Conservation (phyloP, 2,797 vertebrate species). For the Sebastes itinus region DNA sequence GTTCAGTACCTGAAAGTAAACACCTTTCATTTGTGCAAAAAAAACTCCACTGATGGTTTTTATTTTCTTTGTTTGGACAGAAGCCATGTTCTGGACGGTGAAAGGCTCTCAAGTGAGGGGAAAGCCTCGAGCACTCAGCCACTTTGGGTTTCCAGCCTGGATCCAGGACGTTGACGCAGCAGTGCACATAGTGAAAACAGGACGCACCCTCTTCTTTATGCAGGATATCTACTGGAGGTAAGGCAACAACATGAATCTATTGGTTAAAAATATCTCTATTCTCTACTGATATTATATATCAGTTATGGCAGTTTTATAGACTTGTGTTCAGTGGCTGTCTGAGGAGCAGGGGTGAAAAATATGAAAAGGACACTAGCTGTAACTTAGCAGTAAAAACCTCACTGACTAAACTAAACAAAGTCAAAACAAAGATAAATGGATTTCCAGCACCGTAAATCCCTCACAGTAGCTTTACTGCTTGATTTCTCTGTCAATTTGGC, state of each 20-base stretch:
- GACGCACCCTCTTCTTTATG: conserved; percentile 83
- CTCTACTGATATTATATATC: neutral
- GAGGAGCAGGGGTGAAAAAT: too few species aligned
- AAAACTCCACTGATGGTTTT: neutral
- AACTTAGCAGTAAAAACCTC: too few species aligned
- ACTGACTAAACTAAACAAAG: too few species aligned
- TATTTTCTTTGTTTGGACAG: conserved; percentile 40
- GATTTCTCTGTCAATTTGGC: too few species aligned
- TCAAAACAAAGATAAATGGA: too few species aligned
- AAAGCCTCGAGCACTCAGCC: conserved; percentile 73
- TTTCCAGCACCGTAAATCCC: too few species aligned
- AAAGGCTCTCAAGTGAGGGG: conserved; percentile 75
- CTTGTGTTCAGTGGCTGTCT: neutral
- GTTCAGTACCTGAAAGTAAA: neutral
- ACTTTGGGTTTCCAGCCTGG: conserved; percentile 80
- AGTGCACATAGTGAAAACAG: conserved; percentile 78
- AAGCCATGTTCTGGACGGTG: conserved; percentile 82
- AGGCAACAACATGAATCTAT: neutral
- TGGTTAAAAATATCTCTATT: neutral
- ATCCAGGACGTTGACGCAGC: conserved; percentile 81
- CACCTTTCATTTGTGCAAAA: neutral
- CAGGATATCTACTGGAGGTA: conserved; percentile 85
- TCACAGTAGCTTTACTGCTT: too few species aligned
- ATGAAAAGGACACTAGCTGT: too few species aligned
- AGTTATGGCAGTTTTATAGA: neutral